These are phyloP conservation scores for Scelioninae gen. 1 DNA, from an alignment of 2,888 invertebrate genomes.

Conservation along the genomic window DNA sequence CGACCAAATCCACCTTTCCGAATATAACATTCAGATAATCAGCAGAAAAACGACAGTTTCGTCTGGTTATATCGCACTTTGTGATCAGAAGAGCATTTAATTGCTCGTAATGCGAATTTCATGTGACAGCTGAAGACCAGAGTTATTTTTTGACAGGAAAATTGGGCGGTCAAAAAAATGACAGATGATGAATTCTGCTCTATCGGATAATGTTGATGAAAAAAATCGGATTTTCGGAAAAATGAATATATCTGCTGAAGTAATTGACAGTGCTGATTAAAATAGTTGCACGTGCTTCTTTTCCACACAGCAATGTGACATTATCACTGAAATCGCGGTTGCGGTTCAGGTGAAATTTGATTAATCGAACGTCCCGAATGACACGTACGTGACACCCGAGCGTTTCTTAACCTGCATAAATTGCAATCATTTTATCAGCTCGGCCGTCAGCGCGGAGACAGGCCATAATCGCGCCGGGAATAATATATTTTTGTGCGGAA, in stretches of 20 bases:
- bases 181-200: no score
- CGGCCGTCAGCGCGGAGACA: conserved; percentile 40
- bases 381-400: conserved; percentile 50
- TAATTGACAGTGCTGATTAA: conserved; percentile 46
- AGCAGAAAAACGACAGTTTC: conserved; percentile 4
- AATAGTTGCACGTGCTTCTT: conserved; percentile 53
- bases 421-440: conserved; percentile 56
- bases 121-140: conserved; percentile 32
- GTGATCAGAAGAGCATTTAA: conserved; percentile 33
- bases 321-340: conserved; percentile 56
- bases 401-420: conserved; percentile 39
- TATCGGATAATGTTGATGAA: no score
- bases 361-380: conserved; percentile 52
- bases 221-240: no score
- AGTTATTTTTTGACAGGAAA: conserved; percentile 15
- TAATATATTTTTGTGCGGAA: conserved; percentile 55
- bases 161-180: no score
- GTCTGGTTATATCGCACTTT: conserved; percentile 25
- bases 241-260: conserved; percentile 2
- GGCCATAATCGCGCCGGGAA: conserved; percentile 20
- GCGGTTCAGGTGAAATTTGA: conserved; percentile 45
- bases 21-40: conserved; percentile 13
- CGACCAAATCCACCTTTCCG: conserved; percentile 5
- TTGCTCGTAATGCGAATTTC: conserved; percentile 41
- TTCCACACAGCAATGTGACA: conserved; percentile 41